phyloP scores from a whole-genome alignment of 2,113 vertebrate species.

The Cyprinodon tularosa region DNA sequence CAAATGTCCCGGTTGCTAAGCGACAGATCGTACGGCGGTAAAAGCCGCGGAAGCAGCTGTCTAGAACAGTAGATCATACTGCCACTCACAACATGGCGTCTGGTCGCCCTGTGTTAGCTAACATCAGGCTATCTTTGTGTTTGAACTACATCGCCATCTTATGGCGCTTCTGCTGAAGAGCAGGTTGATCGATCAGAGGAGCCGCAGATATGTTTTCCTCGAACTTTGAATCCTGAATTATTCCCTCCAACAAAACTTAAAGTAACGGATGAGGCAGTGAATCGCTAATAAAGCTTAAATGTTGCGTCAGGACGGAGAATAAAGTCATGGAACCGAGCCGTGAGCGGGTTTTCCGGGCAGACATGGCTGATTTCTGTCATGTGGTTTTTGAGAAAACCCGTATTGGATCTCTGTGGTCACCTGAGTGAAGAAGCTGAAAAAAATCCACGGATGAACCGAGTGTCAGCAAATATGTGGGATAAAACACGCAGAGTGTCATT shows the following conservation, averaged over 20 bases:
- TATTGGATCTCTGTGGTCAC: slow-evolving; percentile 80
- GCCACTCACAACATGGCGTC: not conserved
- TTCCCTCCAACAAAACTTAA: not conserved
- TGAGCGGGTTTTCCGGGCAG: not conserved
- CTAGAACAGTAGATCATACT: not conserved
- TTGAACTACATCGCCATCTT: not conserved
- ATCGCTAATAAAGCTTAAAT: not conserved
- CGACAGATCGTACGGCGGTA: too few relatives aligned
- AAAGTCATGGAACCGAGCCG: not conserved
- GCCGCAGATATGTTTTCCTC: not conserved
- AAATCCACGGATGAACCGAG: not conserved
- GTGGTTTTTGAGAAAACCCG: slow-evolving; percentile 80
- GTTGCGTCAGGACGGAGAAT: not conserved
- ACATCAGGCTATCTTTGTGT: not conserved
- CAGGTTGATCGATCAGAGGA: not conserved
- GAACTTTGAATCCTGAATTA: not conserved
- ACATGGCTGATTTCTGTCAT: slow-evolving; percentile 56
- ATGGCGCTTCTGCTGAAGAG: not conserved
- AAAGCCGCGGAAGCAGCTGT: too few relatives aligned
- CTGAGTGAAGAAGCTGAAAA: slow-evolving; percentile 62
- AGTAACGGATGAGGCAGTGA: not conserved
- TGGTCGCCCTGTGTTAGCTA: too few relatives aligned
- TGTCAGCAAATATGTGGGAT: not conserved
- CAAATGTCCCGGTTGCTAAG: too few relatives aligned
- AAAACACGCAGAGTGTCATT: fast-evolving